These are phyloP conservation scores for Spheniscus mendiculus DNA, from an alignment of 2,113 vertebrate genomes.

Conservation along the genomic window DNA sequence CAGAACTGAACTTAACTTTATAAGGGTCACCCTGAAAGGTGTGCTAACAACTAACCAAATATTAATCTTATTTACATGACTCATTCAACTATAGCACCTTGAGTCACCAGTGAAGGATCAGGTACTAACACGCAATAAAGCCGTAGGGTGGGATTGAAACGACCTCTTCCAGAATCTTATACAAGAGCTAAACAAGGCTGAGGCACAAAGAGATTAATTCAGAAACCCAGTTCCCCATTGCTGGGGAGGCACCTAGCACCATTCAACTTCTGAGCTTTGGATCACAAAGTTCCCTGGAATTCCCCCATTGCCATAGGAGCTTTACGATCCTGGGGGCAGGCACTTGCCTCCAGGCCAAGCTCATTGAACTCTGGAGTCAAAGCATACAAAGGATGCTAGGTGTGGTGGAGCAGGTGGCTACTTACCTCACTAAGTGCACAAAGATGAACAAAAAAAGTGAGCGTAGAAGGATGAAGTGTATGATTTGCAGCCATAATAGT, in stretches of 20 bases:
- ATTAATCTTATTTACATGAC: not conserved
- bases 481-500: not conserved
- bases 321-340: not conserved
- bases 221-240: not conserved
- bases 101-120: not conserved
- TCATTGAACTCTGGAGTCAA: not conserved
- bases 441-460: not conserved
- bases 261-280: not conserved
- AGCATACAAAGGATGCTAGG: not conserved
- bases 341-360: not conserved
- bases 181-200: not conserved
- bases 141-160: not conserved
- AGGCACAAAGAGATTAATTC: not conserved
- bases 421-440: not conserved
- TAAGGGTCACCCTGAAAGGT: not conserved
- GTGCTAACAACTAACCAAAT: not conserved
- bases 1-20: not conserved
- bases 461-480: accelerated
- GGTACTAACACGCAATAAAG: not conserved
- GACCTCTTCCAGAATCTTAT: not conserved
- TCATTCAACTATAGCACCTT: not conserved
- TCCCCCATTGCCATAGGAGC: not conserved
- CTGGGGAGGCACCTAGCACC: accelerated
- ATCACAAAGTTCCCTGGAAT: not conserved
- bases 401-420: not conserved